phyloP scores from a whole-genome alignment of 2,113 vertebrate genomes.

The Condylura cristata region DNA sequence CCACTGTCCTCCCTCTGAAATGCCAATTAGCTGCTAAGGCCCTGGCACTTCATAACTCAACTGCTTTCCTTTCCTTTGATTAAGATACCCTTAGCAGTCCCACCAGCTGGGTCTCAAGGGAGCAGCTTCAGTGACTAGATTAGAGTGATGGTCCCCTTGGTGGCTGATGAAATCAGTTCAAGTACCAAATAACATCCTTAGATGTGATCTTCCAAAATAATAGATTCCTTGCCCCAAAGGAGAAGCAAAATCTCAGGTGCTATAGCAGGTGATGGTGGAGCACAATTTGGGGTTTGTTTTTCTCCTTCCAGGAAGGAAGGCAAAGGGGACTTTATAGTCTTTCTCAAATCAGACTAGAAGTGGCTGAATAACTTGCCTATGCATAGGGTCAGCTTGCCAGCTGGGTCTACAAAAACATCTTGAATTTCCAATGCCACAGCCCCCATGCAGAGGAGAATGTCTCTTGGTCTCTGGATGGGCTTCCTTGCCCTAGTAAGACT shows the following conservation, averaged over 20 bases:
- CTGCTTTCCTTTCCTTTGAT: conserved; percentile 1
- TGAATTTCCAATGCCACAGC: conserved; percentile 10
- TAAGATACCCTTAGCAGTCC: background rate
- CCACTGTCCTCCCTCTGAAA: background rate
- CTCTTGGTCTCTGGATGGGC: background rate
- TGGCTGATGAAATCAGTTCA: conserved; percentile 49
- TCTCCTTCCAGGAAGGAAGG: background rate
- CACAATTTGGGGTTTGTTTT: conserved; percentile 6
- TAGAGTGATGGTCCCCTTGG: background rate
- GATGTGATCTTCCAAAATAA: conserved; percentile 48
- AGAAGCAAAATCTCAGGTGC: conserved; percentile 1
- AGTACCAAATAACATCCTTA: conserved; percentile 5
- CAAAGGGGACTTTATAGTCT: background rate
- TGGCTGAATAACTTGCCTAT: background rate
- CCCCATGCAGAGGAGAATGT: background rate
- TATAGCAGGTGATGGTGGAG: background rate
- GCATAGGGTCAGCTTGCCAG: background rate
- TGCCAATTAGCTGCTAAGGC: background rate
- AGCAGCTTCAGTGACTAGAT: conserved; percentile 23
- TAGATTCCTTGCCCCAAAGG: conserved; percentile 42
- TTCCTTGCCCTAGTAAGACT: conserved; percentile 20
- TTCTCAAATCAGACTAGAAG: background rate
- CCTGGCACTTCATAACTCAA: background rate
- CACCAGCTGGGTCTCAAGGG: background rate
- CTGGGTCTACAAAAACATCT: background rate